phyloP scores from a whole-genome alignment of 2,797 vertebrate genomes.

The Prunella strophiata region DNA sequence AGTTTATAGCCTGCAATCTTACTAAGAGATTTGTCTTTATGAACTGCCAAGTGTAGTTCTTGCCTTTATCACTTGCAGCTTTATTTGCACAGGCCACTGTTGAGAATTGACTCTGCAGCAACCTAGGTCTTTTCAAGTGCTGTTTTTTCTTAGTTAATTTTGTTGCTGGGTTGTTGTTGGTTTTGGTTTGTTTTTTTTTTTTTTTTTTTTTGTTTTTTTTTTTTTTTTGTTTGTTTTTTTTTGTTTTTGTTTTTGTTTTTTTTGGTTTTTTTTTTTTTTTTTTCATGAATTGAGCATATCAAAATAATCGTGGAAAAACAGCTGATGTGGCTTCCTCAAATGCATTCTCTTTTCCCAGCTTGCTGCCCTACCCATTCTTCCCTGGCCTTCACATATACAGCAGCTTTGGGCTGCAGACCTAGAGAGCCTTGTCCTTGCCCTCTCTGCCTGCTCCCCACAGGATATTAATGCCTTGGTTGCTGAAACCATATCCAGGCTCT shows the following conservation, averaged over 20 bases:
- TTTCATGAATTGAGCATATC: background rate
- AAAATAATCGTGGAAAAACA: background rate
- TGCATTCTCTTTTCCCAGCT: background rate
- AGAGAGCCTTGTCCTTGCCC: background rate
- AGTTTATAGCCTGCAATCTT: constrained; percentile 47
- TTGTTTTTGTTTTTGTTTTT: too few species aligned
- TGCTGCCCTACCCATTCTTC: background rate
- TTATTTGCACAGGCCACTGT: background rate
- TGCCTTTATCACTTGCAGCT: constrained; percentile 3
- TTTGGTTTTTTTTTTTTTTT: background rate
- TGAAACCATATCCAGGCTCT: background rate
- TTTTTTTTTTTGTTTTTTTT: too few species aligned
- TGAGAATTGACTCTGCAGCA: background rate
- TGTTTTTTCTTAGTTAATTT: background rate
- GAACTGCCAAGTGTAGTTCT: background rate
- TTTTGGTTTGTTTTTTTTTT: too few species aligned
- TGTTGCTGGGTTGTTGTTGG: background rate
- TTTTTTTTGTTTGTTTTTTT: background rate
- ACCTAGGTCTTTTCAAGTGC: background rate
- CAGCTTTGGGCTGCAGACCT: background rate
- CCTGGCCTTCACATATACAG: background rate
- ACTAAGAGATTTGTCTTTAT: constrained; percentile 47
- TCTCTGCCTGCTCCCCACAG: background rate
- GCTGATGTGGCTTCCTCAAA: background rate
- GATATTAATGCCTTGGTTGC: background rate